Percentiles rank a stretch among this genome's conserved stretches.
Conservation (phyloP, 2,113 vertebrate species). For the Mesoclemmys tuberculata region DNA sequence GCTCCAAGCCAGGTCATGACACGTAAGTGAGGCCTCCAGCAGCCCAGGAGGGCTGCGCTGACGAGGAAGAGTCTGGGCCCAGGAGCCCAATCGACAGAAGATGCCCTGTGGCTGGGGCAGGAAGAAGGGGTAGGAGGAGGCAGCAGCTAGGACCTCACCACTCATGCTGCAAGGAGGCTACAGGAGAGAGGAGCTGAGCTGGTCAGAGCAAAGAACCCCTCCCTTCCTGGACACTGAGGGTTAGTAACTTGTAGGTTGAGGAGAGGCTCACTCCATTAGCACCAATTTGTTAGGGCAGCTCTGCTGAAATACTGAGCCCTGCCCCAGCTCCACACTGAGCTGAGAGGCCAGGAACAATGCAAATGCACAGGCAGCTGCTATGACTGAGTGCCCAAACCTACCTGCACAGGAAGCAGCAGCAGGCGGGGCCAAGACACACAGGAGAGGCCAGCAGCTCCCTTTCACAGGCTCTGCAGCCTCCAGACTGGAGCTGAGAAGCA, state of each 20-base stretch:
- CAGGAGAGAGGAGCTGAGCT: not conserved
- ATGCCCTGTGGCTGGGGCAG: not conserved
- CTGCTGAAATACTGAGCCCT: conserved; percentile 29
- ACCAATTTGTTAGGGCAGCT: conserved; percentile 27
- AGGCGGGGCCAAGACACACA: not conserved
- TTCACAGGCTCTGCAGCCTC: conserved; percentile 49
- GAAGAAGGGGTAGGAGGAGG: not conserved
- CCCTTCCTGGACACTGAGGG: not conserved
- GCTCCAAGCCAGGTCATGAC: not conserved
- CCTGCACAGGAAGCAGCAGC: not conserved
- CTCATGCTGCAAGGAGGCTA: not conserved
- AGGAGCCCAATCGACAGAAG: not conserved
- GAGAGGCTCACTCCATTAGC: not conserved
- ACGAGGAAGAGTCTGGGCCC: not conserved
- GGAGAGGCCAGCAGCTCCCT: conserved; percentile 21
- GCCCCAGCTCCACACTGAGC: conserved; percentile 15
- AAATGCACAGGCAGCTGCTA: not conserved
- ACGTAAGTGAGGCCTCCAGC: not conserved
- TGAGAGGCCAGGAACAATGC: not conserved
- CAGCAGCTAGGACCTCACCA: not conserved
- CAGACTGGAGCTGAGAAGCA: not conserved
- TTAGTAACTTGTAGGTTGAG: not conserved
- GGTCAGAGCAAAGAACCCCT: not conserved
- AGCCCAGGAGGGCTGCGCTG: not conserved
- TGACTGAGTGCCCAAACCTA: not conserved